These are phyloP conservation scores for Dasysyrphus tricinctus DNA, from an alignment of 2,888 invertebrate species.

Conservation along the genomic window DNA sequence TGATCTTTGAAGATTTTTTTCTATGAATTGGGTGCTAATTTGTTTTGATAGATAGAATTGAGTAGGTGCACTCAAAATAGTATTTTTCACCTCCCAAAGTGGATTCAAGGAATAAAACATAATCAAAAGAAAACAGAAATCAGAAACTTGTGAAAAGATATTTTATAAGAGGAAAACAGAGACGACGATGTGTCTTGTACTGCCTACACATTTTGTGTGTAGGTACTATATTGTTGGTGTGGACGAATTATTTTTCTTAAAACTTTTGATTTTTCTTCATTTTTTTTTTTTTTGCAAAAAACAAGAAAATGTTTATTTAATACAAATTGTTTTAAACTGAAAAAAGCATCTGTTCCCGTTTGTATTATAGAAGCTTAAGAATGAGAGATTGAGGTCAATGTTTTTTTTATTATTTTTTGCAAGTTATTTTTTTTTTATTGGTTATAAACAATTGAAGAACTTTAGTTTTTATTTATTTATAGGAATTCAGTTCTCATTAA, in stretches of 20 bases:
- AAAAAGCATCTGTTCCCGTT: conserved; percentile 19
- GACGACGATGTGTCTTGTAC: not conserved
- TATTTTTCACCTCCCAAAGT: not conserved
- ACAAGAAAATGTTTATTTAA: conserved; percentile 5
- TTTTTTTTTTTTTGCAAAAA: conserved; percentile 10
- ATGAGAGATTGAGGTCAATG: conserved; percentile 37
- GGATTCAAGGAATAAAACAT: conserved; percentile 7
- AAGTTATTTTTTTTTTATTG: conserved; percentile 11
- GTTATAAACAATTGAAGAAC: conserved; percentile 1
- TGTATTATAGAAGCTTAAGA: conserved; percentile 16
- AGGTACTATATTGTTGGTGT: not conserved
- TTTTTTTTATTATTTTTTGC: not conserved
- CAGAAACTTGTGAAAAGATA: not conserved
- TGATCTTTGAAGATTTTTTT: conserved; percentile 26
- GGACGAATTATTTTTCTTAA: not conserved
- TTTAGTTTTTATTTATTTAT: conserved; percentile 7
- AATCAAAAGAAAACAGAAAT: not conserved
- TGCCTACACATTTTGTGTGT: conserved; percentile 6
- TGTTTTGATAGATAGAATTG: not conserved
- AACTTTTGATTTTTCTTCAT: not conserved
- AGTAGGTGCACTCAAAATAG: not conserved
- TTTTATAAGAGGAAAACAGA: not conserved
- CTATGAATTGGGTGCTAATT: not conserved
- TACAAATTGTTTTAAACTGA: conserved; percentile 11
- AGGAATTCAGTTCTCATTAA: not conserved